These are phyloP conservation scores for Xiphydria camelus DNA, from an alignment of 2,888 invertebrate genomes.

Conservation along the genomic window DNA sequence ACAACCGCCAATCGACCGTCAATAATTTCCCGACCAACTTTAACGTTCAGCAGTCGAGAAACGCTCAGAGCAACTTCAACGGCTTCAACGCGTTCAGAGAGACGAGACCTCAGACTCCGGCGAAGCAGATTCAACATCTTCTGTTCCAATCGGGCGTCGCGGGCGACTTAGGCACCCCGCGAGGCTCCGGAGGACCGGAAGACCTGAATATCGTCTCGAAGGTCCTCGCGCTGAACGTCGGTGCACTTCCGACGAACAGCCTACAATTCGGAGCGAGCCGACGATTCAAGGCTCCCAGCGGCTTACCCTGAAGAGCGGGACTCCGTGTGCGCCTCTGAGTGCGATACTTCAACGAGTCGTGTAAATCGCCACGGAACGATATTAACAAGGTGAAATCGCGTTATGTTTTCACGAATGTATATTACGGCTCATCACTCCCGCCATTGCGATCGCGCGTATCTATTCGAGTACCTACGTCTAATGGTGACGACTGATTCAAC, in stretches of 20 bases:
- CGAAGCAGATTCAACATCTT: slow-evolving; percentile 68
- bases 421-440: too few species aligned
- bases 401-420: too few species aligned
- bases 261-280: slow-evolving; percentile 28
- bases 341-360: slow-evolving; percentile 31
- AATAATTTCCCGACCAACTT: slow-evolving; percentile 2
- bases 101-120: slow-evolving; percentile 53
- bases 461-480: too few species aligned
- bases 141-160: slow-evolving; percentile 70
- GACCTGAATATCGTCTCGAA: slow-evolving; percentile 82
- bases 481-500: too few species aligned
- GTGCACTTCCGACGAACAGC: slow-evolving; percentile 59
- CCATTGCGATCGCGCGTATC: not conserved
- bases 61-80: slow-evolving; percentile 34
- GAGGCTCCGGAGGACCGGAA: slow-evolving; percentile 64
- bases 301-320: slow-evolving; percentile 25
- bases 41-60: slow-evolving; percentile 20
- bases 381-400: slow-evolving; percentile 40
- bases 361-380: slow-evolving; percentile 33
- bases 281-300: slow-evolving; percentile 15
- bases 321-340: not conserved
- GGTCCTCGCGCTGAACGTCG: slow-evolving; percentile 78
- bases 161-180: slow-evolving; percentile 41
- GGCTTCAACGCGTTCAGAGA: slow-evolving; percentile 22
- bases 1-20: not conserved